Evolutionary conservation across 2,888 invertebrate genomes (phyloP).

Genomic region (Agrilus mali): DNA sequence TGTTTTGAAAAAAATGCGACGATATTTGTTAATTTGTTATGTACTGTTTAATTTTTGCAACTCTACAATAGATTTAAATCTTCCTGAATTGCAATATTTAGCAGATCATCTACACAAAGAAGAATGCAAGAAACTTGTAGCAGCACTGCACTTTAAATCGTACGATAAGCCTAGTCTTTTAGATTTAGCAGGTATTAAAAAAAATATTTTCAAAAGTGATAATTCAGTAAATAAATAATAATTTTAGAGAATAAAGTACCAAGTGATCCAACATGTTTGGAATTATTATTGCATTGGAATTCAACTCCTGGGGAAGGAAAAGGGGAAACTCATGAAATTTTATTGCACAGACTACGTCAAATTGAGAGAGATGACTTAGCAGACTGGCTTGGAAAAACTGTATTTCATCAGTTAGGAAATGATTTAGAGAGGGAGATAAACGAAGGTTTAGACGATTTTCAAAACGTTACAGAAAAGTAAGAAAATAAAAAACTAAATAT

Average conservation of each 20-base stretch:
- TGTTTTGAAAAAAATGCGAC: too few relatives aligned
- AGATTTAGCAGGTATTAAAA: conserved; percentile 34
- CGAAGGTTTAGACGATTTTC: conserved; percentile 20
- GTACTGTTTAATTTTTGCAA: not conserved
- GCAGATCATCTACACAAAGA: conserved; percentile 41
- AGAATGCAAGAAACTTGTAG: conserved; percentile 46
- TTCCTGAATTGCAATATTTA: conserved; percentile 37
- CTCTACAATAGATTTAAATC: conserved; percentile 29
- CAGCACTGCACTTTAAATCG: conserved; percentile 41
- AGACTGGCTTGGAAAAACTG: conserved; percentile 45
- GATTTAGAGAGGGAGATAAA: conserved; percentile 30
- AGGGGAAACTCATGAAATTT: conserved; percentile 42
- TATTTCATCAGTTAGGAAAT: conserved; percentile 40
- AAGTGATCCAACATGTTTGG: conserved; percentile 40
- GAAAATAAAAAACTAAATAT: not conserved
- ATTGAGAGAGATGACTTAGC: conserved; percentile 44
- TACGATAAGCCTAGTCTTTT: conserved; percentile 34
- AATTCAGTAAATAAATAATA: not conserved
- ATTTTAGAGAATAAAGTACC: conserved; percentile 36
- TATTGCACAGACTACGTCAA: conserved; percentile 44
- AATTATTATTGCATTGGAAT: conserved; percentile 47
- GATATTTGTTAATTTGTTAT: too few relatives aligned
- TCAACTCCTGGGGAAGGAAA: conserved; percentile 36
- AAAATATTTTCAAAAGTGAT: not conserved
- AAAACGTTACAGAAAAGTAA: conserved; percentile 9